Percentiles rank a stretch among this genome's conserved stretches.
Conservation (phyloP, 2,888 invertebrate genomes). For the Torymus auratus region DNA sequence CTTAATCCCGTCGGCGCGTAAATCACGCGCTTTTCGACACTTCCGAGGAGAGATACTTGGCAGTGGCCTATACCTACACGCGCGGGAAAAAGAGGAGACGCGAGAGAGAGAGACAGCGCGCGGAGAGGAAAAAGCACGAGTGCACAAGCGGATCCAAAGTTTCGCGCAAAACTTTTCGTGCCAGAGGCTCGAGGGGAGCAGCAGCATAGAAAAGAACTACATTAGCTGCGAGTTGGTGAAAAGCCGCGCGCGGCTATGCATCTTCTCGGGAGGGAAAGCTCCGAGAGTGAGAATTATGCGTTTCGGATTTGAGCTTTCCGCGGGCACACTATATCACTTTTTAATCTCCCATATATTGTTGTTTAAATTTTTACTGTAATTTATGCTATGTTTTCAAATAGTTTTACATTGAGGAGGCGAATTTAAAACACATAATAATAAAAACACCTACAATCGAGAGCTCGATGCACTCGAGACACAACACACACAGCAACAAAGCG, state of each 20-base stretch:
- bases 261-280: too few relatives aligned
- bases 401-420: too few relatives aligned
- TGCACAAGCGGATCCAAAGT: conserved; percentile 33
- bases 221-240: conserved; percentile 36
- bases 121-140: neutral
- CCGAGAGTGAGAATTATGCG: conserved; percentile 11
- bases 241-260: neutral
- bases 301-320: conserved; percentile 24
- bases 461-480: neutral
- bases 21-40: conserved; percentile 64
- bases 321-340: too few relatives aligned
- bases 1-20: conserved; percentile 60
- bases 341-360: too few relatives aligned
- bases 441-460: neutral
- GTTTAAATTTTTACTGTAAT: too few relatives aligned
- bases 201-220: conserved; percentile 23
- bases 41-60: conserved; percentile 58
- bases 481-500: neutral
- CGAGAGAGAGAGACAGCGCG: conserved; percentile 24
- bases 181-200: neutral
- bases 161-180: conserved; percentile 25
- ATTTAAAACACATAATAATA: too few relatives aligned
- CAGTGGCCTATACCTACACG: conserved; percentile 24
- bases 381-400: too few relatives aligned
- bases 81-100: conserved; percentile 1